Evolutionary conservation across 2,113 vertebrate genomes (phyloP).

Genomic region (Zosterops hypoxanthus): DNA sequence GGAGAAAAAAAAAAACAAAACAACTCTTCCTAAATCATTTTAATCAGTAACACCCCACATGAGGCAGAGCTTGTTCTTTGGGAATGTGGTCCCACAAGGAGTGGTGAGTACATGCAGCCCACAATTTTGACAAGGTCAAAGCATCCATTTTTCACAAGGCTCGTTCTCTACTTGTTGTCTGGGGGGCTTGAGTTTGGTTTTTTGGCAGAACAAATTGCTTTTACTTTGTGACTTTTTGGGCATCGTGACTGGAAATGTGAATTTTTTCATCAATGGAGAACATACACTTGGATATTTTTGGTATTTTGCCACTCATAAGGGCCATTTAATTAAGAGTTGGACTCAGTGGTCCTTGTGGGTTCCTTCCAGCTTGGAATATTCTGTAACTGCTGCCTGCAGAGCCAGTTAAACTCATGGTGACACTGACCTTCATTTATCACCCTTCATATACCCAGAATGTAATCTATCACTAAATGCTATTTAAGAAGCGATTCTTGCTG

Average conservation of each 20-base stretch:
- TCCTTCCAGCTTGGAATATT: background rate
- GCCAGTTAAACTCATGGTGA: background rate
- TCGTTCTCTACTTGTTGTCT: background rate
- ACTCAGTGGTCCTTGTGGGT: background rate
- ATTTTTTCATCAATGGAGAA: background rate
- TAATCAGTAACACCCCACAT: slow-evolving; percentile 24
- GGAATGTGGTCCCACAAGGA: slow-evolving; percentile 1
- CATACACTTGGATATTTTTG: background rate
- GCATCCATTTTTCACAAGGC: background rate
- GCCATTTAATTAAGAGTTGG: background rate
- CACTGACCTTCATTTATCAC: background rate
- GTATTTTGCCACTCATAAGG: background rate
- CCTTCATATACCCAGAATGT: background rate
- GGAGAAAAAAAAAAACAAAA: background rate
- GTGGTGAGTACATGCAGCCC: background rate
- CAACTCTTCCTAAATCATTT: slow-evolving; percentile 10
- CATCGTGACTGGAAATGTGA: background rate
- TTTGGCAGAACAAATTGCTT: background rate
- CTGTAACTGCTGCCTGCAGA: background rate
- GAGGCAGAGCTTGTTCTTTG: background rate
- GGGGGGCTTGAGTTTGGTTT: background rate
- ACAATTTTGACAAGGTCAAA: background rate
- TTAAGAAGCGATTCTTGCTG: background rate
- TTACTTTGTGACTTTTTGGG: background rate
- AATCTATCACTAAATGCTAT: background rate